phyloP scores from a whole-genome alignment of 2,113 vertebrate genomes.

The Acanthisitta chloris region DNA sequence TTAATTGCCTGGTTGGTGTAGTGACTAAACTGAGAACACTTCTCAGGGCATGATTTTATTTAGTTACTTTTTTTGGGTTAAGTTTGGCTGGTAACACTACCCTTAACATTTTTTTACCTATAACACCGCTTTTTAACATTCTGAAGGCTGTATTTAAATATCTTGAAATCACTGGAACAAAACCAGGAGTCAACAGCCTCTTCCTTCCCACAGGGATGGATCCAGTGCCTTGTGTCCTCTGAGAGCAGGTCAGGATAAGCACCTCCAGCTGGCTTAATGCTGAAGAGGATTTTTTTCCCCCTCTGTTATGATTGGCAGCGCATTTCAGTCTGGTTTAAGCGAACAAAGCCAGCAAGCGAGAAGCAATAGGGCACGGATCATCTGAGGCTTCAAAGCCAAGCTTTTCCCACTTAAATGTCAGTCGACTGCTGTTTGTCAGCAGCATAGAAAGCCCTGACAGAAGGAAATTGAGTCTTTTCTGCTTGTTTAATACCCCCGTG shows the following conservation, averaged over 20 bases:
- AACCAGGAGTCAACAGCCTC: background rate
- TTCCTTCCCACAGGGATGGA: background rate
- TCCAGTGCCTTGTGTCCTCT: background rate
- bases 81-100: background rate
- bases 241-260: slow-evolving; percentile 23
- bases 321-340: slow-evolving; percentile 43
- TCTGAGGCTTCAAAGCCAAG: slow-evolving; percentile 53
- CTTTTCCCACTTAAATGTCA: slow-evolving; percentile 58
- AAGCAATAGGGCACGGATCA: slow-evolving; percentile 33
- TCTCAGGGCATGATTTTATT: background rate
- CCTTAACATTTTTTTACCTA: background rate
- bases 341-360: slow-evolving; percentile 24
- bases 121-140: background rate
- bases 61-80: background rate
- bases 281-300: slow-evolving; percentile 21
- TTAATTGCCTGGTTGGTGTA: background rate
- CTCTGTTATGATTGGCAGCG: slow-evolving; percentile 34
- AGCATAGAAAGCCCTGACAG: slow-evolving; percentile 32
- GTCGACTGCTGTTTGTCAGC: slow-evolving; percentile 38
- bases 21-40: background rate
- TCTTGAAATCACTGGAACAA: background rate
- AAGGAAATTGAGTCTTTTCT: slow-evolving; percentile 57
- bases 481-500: background rate
- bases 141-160: background rate
- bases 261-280: slow-evolving; percentile 9